Percentiles rank a stretch among this genome's conserved stretches.
These are phyloP conservation scores for Diarsia mendica DNA, from an alignment of 2,888 invertebrate genomes.

Conservation along the genomic window DNA sequence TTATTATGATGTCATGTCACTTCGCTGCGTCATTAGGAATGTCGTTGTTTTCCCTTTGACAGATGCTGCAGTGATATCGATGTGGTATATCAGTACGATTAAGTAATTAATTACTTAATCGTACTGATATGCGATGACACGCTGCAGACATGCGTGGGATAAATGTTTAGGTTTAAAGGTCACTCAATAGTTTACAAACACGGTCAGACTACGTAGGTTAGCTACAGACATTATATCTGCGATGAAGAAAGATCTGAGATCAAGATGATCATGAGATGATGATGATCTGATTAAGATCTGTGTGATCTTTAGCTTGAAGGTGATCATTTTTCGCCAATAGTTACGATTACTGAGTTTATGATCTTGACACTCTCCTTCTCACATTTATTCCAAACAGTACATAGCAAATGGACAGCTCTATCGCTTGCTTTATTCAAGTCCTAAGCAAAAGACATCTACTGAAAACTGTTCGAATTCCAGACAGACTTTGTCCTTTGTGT, in stretches of 20 bases:
- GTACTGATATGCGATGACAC: conserved; percentile 41
- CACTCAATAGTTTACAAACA: conserved; percentile 32
- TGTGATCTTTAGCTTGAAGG: not conserved
- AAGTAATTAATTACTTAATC: conserved; percentile 45
- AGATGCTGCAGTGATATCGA: conserved; percentile 41
- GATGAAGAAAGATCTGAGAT: too few relatives aligned
- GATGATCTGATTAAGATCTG: too few relatives aligned
- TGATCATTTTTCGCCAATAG: not conserved
- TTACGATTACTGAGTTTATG: not conserved
- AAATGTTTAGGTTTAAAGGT: conserved; percentile 49
- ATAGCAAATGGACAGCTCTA: too few relatives aligned
- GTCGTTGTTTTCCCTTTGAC: conserved; percentile 43
- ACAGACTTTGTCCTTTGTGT: not conserved
- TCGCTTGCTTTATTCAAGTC: too few relatives aligned
- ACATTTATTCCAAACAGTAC: too few relatives aligned
- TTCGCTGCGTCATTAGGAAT: conserved; percentile 46
- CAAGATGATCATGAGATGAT: too few relatives aligned
- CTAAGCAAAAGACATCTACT: too few relatives aligned
- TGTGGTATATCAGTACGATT: too few relatives aligned
- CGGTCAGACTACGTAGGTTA: conserved; percentile 22
- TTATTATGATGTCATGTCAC: conserved; percentile 43
- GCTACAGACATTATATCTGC: conserved; percentile 9
- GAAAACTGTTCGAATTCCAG: not conserved
- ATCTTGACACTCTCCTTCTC: too few relatives aligned
- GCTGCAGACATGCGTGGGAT: conserved; percentile 46